A percentile compares a stretch with the other conserved stretches of the same genome.
These are phyloP conservation scores for Magallana nippona DNA, from an alignment of 2,888 invertebrate species.

Conservation along the genomic window DNA sequence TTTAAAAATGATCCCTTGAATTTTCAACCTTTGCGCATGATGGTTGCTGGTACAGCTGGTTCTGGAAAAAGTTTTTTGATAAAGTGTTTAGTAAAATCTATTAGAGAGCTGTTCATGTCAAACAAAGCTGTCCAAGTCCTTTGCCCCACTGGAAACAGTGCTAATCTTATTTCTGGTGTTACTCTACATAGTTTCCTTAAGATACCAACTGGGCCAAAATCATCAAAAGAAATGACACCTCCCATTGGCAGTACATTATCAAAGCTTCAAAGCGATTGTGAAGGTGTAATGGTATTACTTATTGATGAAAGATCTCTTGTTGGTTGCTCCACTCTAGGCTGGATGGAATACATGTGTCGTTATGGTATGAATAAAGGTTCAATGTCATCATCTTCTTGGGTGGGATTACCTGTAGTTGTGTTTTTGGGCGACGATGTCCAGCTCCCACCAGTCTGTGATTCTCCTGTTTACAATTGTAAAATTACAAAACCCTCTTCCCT, in stretches of 20 bases:
- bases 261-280: constrained; percentile 44
- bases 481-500: constrained; percentile 36
- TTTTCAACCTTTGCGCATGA: constrained; percentile 45
- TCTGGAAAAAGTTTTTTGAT: constrained; percentile 54
- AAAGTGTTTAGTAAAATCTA: constrained; percentile 50
- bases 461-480: constrained; percentile 47
- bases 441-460: constrained; percentile 52
- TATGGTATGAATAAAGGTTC: constrained; percentile 45
- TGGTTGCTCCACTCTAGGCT: constrained; percentile 49
- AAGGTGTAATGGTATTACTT: constrained; percentile 38
- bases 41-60: constrained; percentile 55
- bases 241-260: constrained; percentile 32
- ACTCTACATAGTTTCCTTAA: constrained; percentile 54
- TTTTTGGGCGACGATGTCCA: constrained; percentile 57
- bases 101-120: constrained; percentile 42
- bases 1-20: not conserved
- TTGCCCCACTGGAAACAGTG: constrained; percentile 53
- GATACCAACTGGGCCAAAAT: constrained; percentile 46
- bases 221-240: constrained; percentile 37
- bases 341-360: constrained; percentile 51
- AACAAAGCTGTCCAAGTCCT: constrained; percentile 50
- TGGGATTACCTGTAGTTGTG: constrained; percentile 57
- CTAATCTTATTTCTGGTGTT: constrained; percentile 51
- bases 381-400: constrained; percentile 46
- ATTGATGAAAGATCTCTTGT: constrained; percentile 50